These are phyloP conservation scores for Rhaphigaster nebulosa DNA, from an alignment of 2,888 invertebrate species.

Conservation along the genomic window DNA sequence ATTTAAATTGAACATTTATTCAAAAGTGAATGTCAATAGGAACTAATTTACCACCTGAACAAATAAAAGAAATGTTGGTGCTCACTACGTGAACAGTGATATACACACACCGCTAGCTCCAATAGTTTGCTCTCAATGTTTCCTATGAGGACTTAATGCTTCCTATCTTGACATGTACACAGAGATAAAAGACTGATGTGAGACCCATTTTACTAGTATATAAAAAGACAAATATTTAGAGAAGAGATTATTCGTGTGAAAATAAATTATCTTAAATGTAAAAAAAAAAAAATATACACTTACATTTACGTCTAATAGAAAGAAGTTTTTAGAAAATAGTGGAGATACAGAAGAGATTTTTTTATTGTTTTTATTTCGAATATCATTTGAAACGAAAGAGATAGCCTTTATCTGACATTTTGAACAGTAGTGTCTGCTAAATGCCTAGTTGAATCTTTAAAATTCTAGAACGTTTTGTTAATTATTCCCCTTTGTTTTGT, in stretches of 20 bases:
- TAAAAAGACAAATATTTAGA: constrained; percentile 43
- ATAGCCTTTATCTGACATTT: background rate
- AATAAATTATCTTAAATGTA: constrained; percentile 17
- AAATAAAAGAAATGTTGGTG: constrained; percentile 24
- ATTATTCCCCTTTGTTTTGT: no score
- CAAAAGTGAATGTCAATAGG: constrained; percentile 8
- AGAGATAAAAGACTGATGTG: constrained; percentile 51
- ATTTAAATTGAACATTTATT: constrained; percentile 16
- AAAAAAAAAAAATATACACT: background rate
- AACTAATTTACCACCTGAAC: constrained; percentile 37
- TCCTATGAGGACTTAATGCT: constrained; percentile 31
- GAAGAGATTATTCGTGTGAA: constrained; percentile 51
- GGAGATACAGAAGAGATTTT: background rate
- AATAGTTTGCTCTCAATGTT: constrained; percentile 32
- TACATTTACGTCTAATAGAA: background rate
- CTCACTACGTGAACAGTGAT: constrained; percentile 35
- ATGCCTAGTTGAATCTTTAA: no score
- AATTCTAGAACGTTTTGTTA: no score
- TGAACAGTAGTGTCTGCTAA: background rate
- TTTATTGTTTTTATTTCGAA: background rate
- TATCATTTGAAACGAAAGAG: background rate
- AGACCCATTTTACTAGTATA: constrained; percentile 30
- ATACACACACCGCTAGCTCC: constrained; percentile 15
- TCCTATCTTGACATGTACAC: constrained; percentile 55
- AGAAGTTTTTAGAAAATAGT: background rate